Base-by-base conservation (phyloP, 2,797 vertebrate species). In the Spinus olivaceus region DNA sequence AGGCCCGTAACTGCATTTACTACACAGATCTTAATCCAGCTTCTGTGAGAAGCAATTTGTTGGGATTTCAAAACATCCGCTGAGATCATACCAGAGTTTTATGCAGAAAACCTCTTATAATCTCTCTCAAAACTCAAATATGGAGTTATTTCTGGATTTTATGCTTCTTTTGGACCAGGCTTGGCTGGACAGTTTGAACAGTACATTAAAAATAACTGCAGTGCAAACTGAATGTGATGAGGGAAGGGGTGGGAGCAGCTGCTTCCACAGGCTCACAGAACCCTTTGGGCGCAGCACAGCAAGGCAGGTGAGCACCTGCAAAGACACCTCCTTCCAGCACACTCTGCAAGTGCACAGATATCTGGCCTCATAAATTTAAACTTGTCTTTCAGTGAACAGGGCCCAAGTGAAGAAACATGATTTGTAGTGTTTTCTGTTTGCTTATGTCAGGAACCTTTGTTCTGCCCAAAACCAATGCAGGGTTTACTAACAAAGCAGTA, bases 41-140 rank as follows among this genome's bases (percentile, higher is more conserved):
- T 50, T 81, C 54, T 42, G 33, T 63, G 42, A 90, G 66, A 91
- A 95, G 74, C 6, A 32, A 90, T 92, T 93, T 95, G 90, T 41
- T 88, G 63, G 90, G 81, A 92, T 95, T 95, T 96, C 56, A 80
- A 82, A 94, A 81, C 56, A 91, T 81, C 70, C 46, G 81, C 78
- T 73, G 81, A 91, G 93, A 86, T 91, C 85, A 69, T 67, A 59
- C 63, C 21, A 17, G 85, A 94, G 83, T 90, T 92, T 79, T 86
- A 86, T 1, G 1, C 51, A 60, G 17, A 70, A 92, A 95, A 64
- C 73, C 60, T 56, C 57, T 66, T 56, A n/a, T 92, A 95, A 90
- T 94, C 70, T 81, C 56, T 72, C 86, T 77, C 60, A 86, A 60
- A 95, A 92, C 71, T 91, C 54, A 70, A 53, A 81, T 46, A 60